Evolutionary conservation across 2,797 vertebrate genomes (phyloP).

Genomic region (Bryconaethiops microstoma): DNA sequence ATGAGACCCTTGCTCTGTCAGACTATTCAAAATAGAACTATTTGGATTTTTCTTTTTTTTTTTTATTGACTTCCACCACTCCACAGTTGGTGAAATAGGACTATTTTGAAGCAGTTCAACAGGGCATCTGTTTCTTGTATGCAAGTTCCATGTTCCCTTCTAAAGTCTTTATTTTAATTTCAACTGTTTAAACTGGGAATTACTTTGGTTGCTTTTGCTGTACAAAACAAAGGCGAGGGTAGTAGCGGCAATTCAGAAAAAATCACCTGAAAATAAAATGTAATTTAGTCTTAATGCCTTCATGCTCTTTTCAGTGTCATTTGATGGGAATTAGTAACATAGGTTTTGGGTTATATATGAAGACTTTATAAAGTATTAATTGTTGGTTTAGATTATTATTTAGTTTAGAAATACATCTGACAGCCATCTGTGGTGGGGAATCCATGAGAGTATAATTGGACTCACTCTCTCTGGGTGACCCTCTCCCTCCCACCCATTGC

Average conservation of each 20-base stretch:
- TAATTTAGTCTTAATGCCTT: constrained; percentile 12
- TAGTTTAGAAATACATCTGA: too few species aligned
- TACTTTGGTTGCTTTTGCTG: constrained; percentile 13
- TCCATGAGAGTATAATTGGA: neutral
- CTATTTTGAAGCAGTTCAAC: constrained; percentile 5
- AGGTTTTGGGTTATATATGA: neutral
- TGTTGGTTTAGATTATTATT: neutral
- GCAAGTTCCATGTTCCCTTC: neutral
- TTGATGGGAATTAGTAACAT: neutral
- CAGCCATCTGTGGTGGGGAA: too few species aligned
- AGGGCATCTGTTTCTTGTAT: constrained; percentile 4
- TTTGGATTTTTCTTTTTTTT: neutral
- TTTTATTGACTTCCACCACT: neutral
- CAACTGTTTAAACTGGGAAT: constrained; percentile 2
- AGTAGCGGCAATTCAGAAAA: neutral
- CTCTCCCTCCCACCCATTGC: neutral
- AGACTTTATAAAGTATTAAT: neutral
- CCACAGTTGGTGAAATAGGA: neutral
- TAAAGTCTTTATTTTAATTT: constrained; percentile 4
- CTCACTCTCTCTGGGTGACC: neutral
- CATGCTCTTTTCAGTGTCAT: neutral
- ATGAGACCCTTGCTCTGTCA: constrained; percentile 15
- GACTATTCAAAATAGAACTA: constrained; percentile 10
- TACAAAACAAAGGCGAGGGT: neutral
- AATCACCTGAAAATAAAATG: constrained; percentile 29